Percentiles rank a stretch among this genome's conserved stretches.
These are phyloP conservation scores for Hesperophylax magnus DNA, from an alignment of 1,140 invertebrate species.

Conservation along the genomic window DNA sequence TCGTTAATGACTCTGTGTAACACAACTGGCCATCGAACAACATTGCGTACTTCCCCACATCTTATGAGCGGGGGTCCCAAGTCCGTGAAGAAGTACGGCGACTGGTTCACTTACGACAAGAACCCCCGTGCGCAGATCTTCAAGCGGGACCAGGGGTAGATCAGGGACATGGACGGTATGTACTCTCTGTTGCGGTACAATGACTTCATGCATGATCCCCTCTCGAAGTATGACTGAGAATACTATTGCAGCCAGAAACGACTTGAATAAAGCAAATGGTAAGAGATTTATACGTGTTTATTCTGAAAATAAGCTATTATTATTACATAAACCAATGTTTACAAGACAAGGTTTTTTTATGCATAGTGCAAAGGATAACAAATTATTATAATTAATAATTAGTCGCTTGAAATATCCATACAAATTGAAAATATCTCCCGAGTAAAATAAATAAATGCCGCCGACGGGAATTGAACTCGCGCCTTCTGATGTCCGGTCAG, in stretches of 20 bases:
- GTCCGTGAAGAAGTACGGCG: constrained; percentile 75
- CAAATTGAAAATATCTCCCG: no score
- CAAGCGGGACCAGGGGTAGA: constrained; percentile 72
- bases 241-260: constrained; percentile 79
- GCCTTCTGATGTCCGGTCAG: no score
- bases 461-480: no score
- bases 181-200: constrained; percentile 81
- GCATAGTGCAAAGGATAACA: no score
- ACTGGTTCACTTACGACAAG: constrained; percentile 80
- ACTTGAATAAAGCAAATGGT: constrained; percentile 71
- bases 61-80: constrained; percentile 75
- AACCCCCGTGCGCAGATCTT: constrained; percentile 79
- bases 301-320: no score
- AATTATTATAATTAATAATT: no score
- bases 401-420: no score
- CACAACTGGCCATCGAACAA: constrained; percentile 87
- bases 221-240: constrained; percentile 80
- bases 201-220: constrained; percentile 79
- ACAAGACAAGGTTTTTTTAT: no score
- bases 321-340: no score
- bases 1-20: no score
- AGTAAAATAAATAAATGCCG: no score
- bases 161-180: constrained; percentile 73
- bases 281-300: no score
- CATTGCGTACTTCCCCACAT: constrained; percentile 77